Evolutionary conservation across 2,888 invertebrate species (phyloP).

Genomic region (Aphidius colemani): DNA sequence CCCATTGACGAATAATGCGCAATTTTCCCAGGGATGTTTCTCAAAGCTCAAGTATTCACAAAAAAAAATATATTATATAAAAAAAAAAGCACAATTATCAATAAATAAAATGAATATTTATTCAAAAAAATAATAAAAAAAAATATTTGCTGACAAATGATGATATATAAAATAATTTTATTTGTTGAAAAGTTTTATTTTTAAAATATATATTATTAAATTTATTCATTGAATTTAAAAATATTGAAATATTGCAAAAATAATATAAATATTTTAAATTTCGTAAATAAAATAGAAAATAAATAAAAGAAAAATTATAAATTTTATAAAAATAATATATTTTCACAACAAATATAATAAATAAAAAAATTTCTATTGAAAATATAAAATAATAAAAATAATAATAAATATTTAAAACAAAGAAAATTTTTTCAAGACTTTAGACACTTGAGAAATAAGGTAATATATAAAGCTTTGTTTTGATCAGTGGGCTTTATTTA

Average conservation of each 20-base stretch:
- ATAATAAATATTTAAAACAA: constrained; percentile 17
- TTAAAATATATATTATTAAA: constrained; percentile 20
- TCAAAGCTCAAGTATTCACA: constrained; percentile 21
- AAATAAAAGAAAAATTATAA: too few species aligned
- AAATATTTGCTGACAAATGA: background rate
- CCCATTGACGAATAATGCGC: constrained; percentile 37
- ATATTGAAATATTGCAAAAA: too few species aligned
- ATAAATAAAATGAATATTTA: constrained; percentile 15
- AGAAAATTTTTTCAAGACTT: constrained; percentile 42
- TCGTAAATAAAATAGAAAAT: too few species aligned
- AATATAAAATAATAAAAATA: constrained; percentile 15
- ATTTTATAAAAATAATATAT: too few species aligned
- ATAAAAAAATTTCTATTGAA: constrained; percentile 11
- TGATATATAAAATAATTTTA: constrained; percentile 14
- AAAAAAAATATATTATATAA: background rate
- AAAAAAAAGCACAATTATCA: background rate
- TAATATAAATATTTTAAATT: too few species aligned
- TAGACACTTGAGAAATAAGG: constrained; percentile 54
- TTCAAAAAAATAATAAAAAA: constrained; percentile 19
- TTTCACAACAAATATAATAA: constrained; percentile 10
- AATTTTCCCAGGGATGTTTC: constrained; percentile 35
- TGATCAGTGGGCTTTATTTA: constrained; percentile 40
- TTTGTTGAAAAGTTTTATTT: constrained; percentile 30
- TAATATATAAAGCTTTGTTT: constrained; percentile 54
- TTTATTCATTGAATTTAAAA: too few species aligned